Evolutionary conservation across 2,113 vertebrate genomes (phyloP).

Genomic region (Trogon surrucura): DNA sequence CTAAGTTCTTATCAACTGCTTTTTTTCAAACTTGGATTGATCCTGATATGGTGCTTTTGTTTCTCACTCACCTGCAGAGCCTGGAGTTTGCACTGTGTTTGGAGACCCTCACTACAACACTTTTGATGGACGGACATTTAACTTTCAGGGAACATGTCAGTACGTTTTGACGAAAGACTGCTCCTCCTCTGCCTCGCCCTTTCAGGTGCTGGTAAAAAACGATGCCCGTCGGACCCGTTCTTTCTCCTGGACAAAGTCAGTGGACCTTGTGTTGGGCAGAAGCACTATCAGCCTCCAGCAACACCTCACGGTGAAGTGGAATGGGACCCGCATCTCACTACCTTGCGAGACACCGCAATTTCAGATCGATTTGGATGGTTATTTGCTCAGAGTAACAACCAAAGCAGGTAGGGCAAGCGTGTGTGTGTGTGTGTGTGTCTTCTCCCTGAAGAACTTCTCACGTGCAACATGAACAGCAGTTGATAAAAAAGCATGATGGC

Average conservation of each 20-base stretch:
- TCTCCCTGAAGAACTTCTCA: not conserved
- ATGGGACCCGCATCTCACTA: conserved; percentile 90
- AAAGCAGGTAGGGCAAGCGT: conserved; percentile 81
- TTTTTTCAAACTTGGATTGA: not conserved
- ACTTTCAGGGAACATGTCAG: conserved; percentile 99
- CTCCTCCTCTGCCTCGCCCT: conserved; percentile 86
- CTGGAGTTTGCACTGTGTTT: conserved; percentile 97
- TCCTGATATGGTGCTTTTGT: conserved; percentile 73
- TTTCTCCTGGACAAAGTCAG: conserved; percentile 98
- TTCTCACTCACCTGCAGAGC: conserved; percentile 84
- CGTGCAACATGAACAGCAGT: not conserved
- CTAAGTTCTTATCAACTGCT: not conserved
- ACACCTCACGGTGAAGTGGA: conserved; percentile 93
- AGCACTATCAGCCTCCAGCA: conserved; percentile 91
- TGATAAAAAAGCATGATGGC: not conserved
- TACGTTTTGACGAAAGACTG: conserved; percentile 96
- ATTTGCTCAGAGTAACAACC: conserved; percentile 95
- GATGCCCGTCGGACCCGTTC: conserved; percentile 93
- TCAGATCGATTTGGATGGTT: conserved; percentile 93
- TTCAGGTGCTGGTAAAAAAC: conserved; percentile 96
- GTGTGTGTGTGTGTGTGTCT: not conserved
- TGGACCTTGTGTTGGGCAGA: conserved; percentile 86
- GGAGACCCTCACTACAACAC: conserved; percentile 99
- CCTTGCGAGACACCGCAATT: conserved; percentile 88
- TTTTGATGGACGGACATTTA: conserved; percentile 97